Evolutionary conservation across 2,113 vertebrate genomes (phyloP).

Genomic region (Cebidichthys violaceus): DNA sequence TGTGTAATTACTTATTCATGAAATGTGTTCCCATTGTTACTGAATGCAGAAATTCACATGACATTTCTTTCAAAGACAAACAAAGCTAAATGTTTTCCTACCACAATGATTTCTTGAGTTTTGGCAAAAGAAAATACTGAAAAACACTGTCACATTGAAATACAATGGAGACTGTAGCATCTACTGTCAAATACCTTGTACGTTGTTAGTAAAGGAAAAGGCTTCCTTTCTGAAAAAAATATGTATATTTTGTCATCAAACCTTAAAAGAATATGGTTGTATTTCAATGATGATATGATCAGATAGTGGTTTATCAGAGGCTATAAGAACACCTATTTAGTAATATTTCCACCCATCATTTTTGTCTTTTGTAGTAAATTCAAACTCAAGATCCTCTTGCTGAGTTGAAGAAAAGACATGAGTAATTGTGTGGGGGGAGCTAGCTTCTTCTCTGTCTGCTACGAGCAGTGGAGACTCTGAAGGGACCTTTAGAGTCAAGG

Average conservation of each 20-base stretch:
- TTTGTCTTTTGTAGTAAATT: not conserved
- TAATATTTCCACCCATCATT: not conserved
- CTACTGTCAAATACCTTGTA: slow-evolving; percentile 14
- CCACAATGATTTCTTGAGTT: slow-evolving; percentile 42
- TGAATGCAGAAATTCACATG: slow-evolving; percentile 45
- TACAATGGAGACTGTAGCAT: not conserved
- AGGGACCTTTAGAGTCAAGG: not conserved
- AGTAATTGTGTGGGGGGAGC: not conserved
- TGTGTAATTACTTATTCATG: slow-evolving; percentile 53
- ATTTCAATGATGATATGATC: not conserved
- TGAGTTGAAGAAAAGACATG: not conserved
- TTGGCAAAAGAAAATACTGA: slow-evolving; percentile 27
- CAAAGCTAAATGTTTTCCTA: slow-evolving; percentile 41
- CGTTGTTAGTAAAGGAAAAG: not conserved
- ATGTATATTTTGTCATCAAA: slow-evolving; percentile 6
- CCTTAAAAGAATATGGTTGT: not conserved
- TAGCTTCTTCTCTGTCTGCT: not conserved
- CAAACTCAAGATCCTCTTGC: not conserved
- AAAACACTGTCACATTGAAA: slow-evolving; percentile 1
- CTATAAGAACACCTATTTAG: not conserved
- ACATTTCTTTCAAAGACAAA: slow-evolving; percentile 51
- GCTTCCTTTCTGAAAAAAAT: not conserved
- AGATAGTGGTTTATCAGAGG: not conserved
- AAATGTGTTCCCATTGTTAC: slow-evolving; percentile 57
- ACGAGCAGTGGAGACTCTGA: not conserved